A percentile compares a stretch with the other conserved stretches of the same genome.
phyloP scores from a whole-genome alignment of 2,797 vertebrate genomes.

The Lophotriccus pileatus region DNA sequence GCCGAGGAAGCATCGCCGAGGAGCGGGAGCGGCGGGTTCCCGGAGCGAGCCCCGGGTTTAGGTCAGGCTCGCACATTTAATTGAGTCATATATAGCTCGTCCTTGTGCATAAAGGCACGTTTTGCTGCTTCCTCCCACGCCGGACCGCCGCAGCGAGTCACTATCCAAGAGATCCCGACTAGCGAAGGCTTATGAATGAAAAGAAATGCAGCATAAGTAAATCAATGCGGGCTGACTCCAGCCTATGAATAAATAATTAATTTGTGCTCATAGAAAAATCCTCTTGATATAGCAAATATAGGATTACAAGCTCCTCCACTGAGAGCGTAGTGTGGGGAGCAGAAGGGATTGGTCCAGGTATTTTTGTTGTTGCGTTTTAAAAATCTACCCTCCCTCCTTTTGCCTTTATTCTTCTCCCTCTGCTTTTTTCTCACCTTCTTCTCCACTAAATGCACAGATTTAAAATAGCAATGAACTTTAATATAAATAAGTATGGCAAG shows the following conservation, averaged over 20 bases:
- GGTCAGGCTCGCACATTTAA: neutral
- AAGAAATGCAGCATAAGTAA: constrained; percentile 34
- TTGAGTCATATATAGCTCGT: neutral
- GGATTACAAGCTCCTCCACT: constrained; percentile 40
- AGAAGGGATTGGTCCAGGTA: constrained; percentile 27
- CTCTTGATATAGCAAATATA: constrained; percentile 49
- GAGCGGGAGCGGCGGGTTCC: neutral
- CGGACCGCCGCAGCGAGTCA: constrained; percentile 2
- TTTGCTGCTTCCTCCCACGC: constrained; percentile 7
- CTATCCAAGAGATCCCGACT: constrained; percentile 9
- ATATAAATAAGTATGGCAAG: constrained; percentile 29
- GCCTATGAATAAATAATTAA: constrained; percentile 74
- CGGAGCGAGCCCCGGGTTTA: neutral
- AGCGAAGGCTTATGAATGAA: constrained; percentile 50
- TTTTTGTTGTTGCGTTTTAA: neutral
- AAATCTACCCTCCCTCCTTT: neutral
- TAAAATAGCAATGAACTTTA: constrained; percentile 62
- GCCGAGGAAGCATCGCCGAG: neutral
- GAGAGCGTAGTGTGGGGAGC: neutral
- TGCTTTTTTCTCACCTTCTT: neutral
- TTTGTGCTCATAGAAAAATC: constrained; percentile 61
- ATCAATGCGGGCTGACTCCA: constrained; percentile 44
- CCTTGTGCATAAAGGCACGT: constrained; percentile 13
- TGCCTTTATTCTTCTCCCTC: neutral
- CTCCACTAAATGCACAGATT: neutral